Evolutionary conservation across 35 echinoderm and acorn worm genomes (phyloP), one percentile per base, ranked within the genome.

Genomic region (Hemicentrotus pulcherrimus): DNA sequence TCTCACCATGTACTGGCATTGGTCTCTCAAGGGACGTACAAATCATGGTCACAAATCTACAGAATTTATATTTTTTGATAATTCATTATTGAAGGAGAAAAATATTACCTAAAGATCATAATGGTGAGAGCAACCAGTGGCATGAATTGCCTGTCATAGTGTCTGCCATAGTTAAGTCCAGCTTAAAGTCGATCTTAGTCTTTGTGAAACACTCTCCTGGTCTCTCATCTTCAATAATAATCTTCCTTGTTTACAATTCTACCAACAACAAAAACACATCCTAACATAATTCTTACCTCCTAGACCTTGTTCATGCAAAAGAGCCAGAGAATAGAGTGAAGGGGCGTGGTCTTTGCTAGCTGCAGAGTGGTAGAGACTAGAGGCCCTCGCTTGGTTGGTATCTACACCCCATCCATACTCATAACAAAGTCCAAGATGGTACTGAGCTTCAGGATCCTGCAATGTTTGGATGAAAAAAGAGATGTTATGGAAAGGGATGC

Each of bases 371-470:
- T 97, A 99, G 7, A 97, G 94, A n/a, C 86, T 90, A 22, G 94
- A 96, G 52, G 98, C 98, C 86, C 90, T 96, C 14, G 92, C 94
- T 47, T 32, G 32, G 58, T 97, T 97, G 19, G 14, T 48, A 24
- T 85, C 61, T 11, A 99, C 96, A 35, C 98, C 98, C 96, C 96
- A 97, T 19, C 98, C 98, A 95, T 96, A 95, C 86, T 99, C 97
- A 65, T 99, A 99, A 59, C 98, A 99, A 15, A 99, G 35, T 32
- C 96, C 98, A 19, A 99, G 91, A n/a, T 96, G 95, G 88, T 97
- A 99, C 86, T 95, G 59, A 52, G 97, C 95, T 87, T 99, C 97
- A 22, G 50, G 35, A 48, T 99, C 98, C 98, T 99, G 70, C 47
- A 92, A 89, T 33, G 11, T 24, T 5, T 9, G 33, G 24, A 78